Evolutionary conservation across 37 sponge, comb jelly and placozoan genomes (phyloP), one percentile per base, ranked within the genome.

Genomic region (Cladorhizidae sp.): DNA sequence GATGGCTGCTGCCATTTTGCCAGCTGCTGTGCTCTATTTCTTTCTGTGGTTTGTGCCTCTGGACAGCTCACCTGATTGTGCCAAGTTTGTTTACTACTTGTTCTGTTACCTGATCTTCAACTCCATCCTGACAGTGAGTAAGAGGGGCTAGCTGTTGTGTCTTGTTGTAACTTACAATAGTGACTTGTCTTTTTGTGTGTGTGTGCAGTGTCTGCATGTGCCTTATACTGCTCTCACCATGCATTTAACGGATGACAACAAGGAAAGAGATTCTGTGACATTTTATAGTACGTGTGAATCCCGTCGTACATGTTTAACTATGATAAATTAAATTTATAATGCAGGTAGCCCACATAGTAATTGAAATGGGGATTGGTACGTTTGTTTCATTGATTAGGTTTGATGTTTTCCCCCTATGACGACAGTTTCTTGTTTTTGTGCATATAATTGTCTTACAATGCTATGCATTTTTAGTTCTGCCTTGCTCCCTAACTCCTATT

Each of bases 201-300:
- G 28, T 52, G 0, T 59, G 9, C 73, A 94, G 94, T 87, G 92
- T 67, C 73, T 82, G 63, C 94, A 94, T 77, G 94, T 94, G 15
- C 94, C 94, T 17, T 94, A 90, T 73, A 90, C 94, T 31, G 81
- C 94, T 21, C 91, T 94, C 45, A 90, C 88, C 26, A 85, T 94
- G 85, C 89, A 94, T 42, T 55, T 94, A 39, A 78, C 88, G 7
- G 21, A 86, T 42, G 67, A 83, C 32, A 84, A 83, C 77, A 90
- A 85, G 38, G 91, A 94, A 64, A 74, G 88, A 51, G 94, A 94
- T 45, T 90, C 92, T 45, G 94, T 85, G 3, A 94, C 94, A 36
- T 43, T 90, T 0, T 94, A 72, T 57, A 58, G 94, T 93, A 55
- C 75, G 90, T 87, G 9, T 8, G 61, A 54, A n/a, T n/a, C n/a